Evolutionary conservation across 2,797 vertebrate genomes (phyloP), one percentile per base, ranked within the genome.

Genomic region (Molossus molossus): DNA sequence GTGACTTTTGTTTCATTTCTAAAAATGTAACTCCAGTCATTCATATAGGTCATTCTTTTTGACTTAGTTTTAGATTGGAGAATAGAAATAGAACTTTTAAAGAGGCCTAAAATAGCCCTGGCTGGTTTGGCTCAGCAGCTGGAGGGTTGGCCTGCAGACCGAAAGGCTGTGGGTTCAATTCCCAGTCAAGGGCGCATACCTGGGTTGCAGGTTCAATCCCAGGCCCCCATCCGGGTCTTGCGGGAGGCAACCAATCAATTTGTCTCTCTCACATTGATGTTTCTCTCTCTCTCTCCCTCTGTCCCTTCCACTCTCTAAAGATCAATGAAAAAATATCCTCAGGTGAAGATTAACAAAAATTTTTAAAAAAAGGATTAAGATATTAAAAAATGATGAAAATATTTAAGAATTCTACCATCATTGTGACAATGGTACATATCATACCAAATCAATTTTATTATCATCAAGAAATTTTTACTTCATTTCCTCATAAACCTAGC

Each of bases 361-460:
- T 33, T 33, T 33, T 33, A 2, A 33, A 45, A 45, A 45, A 45
- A 4, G 40, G 40, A 45, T 20, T 3, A 5, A 79, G 77, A 76
- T 50, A 70, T 45, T 50, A 0, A 17, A 89, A 96, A 69, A 23
- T 64, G 91, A 77, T 40, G 5, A 75, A 90, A 91, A 65, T 50
- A 90, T 75, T 79, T 93, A 55, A 90, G 69, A 87, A 81, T 96
- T 93, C 27, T 95, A 72, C 2, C 29, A 86, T 21, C 48, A 60
- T 70, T 67, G 70, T n/a, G 18, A 89, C 55, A 89, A 33, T 6
- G 23, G 11, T n/a, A 79, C 37, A 70, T 81, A 29, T 12, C 11
- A 60, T 29, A 90, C 2, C 1, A 94, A 94, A 64, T 76, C 53
- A 93, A 37, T 94, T 87, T 65, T 48, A 64, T 91, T 86, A 29